Evolutionary conservation across 2,888 invertebrate genomes (phyloP).

Genomic region (Argyresthia goedartella): DNA sequence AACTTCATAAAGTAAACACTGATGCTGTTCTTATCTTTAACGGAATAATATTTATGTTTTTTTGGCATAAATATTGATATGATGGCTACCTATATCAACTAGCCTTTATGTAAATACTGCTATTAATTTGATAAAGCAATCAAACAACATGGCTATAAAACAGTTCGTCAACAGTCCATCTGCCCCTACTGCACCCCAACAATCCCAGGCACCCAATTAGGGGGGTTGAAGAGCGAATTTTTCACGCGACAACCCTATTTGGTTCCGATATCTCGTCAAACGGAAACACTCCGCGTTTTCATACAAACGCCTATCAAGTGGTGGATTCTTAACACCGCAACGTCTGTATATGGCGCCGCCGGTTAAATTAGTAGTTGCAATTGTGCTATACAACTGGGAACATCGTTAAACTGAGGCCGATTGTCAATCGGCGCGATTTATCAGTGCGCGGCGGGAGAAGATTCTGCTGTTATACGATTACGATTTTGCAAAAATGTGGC

Average conservation of each 20-base stretch:
- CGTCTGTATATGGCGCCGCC: conserved; percentile 61
- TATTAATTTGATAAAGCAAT: no score
- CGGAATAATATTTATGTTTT: no score
- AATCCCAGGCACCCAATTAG: conserved; percentile 38
- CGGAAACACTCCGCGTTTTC: conserved; percentile 35
- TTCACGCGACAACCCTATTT: conserved; percentile 63
- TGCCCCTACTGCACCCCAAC: background rate
- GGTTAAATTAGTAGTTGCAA: conserved; percentile 62
- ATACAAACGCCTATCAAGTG: conserved; percentile 68
- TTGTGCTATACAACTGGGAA: conserved; percentile 44
- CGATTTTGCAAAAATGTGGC: no score
- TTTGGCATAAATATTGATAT: no score
- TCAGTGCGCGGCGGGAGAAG: background rate
- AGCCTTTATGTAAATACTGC: no score
- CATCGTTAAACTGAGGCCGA: conserved; percentile 36
- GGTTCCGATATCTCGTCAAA: conserved; percentile 58
- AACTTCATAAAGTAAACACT: no score
- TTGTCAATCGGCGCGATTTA: conserved; percentile 31
- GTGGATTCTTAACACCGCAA: conserved; percentile 55
- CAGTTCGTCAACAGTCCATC: no score
- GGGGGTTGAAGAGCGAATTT: conserved; percentile 65
- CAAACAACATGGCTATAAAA: no score
- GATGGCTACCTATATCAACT: no score
- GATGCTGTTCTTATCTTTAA: no score
- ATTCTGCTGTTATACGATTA: no score